phyloP scores from a whole-genome alignment of 2,797 vertebrate genomes.

The Coregonus suidteri region DNA sequence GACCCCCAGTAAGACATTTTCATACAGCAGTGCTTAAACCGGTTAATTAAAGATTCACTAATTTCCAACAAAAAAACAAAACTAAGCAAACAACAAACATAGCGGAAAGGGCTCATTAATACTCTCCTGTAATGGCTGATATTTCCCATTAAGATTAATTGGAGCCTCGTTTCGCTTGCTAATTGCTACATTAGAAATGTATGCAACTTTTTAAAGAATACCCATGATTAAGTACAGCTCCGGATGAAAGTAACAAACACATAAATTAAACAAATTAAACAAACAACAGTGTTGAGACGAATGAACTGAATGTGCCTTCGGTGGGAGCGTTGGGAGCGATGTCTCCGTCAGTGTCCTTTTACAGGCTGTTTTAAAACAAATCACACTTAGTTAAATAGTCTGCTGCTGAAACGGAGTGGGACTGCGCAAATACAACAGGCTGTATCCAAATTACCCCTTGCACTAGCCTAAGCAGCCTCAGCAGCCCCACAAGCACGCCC shows the following conservation, averaged over 20 bases:
- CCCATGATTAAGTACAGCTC: constrained; percentile 38
- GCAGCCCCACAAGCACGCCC: too few relatives aligned
- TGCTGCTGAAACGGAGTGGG: neutral
- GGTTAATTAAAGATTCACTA: constrained; percentile 15
- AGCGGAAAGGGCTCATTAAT: constrained; percentile 20
- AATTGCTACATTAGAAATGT: constrained; percentile 46
- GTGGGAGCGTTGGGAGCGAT: constrained; percentile 10
- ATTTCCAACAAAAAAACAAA: constrained; percentile 35
- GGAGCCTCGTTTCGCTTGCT: constrained; percentile 29
- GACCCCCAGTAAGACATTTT: neutral
- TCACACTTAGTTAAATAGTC: neutral
- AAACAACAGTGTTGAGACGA: constrained; percentile 23
- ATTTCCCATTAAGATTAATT: constrained; percentile 43
- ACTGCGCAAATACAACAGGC: neutral
- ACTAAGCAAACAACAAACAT: constrained; percentile 25
- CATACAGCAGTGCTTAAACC: constrained; percentile 4
- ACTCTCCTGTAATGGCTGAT: constrained; percentile 28
- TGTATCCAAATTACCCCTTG: constrained; percentile 13
- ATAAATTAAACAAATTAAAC: constrained; percentile 32
- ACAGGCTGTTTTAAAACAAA: constrained; percentile 2
- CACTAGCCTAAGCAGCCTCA: neutral
- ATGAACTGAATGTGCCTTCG: constrained; percentile 14
- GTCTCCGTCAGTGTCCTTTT: constrained; percentile 8
- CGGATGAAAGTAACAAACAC: constrained; percentile 26
- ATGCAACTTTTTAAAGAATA: constrained; percentile 34